Conservation (phyloP, 2,113 vertebrate species). For the Osmerus eperlanus region DNA sequence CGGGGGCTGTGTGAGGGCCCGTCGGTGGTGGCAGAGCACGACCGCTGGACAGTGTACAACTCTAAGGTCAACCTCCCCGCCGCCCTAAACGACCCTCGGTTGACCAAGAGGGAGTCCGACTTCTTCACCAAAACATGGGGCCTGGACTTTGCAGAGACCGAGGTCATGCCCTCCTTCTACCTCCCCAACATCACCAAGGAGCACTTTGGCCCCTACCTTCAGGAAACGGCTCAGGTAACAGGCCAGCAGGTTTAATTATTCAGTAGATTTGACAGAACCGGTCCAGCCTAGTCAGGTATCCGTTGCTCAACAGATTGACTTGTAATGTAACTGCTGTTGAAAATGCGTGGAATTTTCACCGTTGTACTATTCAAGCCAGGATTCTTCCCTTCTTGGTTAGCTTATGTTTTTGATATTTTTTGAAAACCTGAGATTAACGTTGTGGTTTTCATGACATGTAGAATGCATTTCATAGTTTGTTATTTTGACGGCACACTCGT, state of each 20-base stretch:
- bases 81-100: conserved; percentile 93
- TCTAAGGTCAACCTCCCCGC: conserved; percentile 99
- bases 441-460: too few species aligned
- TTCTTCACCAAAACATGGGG: conserved; percentile 99
- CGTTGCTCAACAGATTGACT: neutral
- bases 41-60: conserved; percentile 95
- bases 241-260: neutral
- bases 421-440: neutral
- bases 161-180: conserved; percentile 92
- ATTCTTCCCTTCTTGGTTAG: too few species aligned
- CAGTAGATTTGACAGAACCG: neutral
- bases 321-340: too few species aligned
- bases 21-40: conserved; percentile 91
- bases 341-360: too few species aligned
- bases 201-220: conserved; percentile 86
- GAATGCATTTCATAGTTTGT: too few species aligned
- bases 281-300: neutral
- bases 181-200: conserved; percentile 92
- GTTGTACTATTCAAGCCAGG: too few species aligned
- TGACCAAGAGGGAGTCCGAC: conserved; percentile 96
- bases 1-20: conserved; percentile 82
- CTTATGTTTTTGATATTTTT: neutral
- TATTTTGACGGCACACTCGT: too few species aligned
- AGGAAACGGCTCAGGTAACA: conserved; percentile 86
- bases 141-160: conserved; percentile 91